Base-by-base conservation (phyloP, 1,140 invertebrate genomes). In the Hycleus cichorii region DNA sequence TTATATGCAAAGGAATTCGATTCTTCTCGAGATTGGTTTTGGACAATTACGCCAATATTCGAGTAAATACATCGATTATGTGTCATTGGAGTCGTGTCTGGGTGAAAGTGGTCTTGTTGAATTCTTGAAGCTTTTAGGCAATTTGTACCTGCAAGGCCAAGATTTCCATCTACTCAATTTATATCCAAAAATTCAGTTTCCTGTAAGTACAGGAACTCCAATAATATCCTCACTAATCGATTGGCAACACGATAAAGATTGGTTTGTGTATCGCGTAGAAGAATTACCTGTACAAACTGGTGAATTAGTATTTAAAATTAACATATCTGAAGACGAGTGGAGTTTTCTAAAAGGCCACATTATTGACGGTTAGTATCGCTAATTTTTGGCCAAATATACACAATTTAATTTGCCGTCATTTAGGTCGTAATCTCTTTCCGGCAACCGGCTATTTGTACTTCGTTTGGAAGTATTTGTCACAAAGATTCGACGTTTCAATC, bases 171-270 rank as follows among this genome's bases (percentile, higher is more conserved):
- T 79, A 60, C 64, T 69, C 2, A 76, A 77, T 11, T 60, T 83
- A 2, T 82, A 80, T 65, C 72, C 76, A 3, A 49, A 64, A 48
- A 74, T 81, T 0, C 46, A 72, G 9, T 82, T 74, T 59, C 83
- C 84, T n/a, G 83, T 85, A 1, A 68, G 80, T n/a, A 58, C 74
- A 38, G 78, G 79, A 40, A 84, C 82, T 5, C 78, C 82, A n/a
- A 81, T 82, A 75, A 72, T 85, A 27, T 76, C 75, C 4, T 74
- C 81, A 1, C 62, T 82, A 3, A 72, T 85, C 40, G 68, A 71
- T 54, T 88, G 85, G 85, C 82, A 87, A 62, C 85, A 88, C 68
- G 67, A 68, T 18, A 62, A 74, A 24, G 65, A 71, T 32, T 74
- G 69, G 69, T 71, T 60, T 18, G 18, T 18, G 18, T 18, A 18